These are phyloP conservation scores for Zalophus californianus DNA, from an alignment of 2,797 vertebrate genomes.

Conservation along the genomic window DNA sequence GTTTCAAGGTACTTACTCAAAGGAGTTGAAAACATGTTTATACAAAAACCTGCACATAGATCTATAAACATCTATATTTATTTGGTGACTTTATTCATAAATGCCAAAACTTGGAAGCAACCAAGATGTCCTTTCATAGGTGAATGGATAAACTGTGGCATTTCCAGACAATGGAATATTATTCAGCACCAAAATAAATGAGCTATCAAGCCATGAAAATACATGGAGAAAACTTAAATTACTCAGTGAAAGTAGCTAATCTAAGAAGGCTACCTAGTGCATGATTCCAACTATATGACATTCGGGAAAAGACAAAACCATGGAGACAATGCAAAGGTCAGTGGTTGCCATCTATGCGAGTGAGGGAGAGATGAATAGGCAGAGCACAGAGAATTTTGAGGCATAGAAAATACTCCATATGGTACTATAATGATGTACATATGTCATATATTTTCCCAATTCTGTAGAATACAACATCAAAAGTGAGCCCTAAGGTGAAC, in stretches of 20 bases:
- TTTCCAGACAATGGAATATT: neutral
- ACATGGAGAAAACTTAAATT: neutral
- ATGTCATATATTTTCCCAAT: neutral
- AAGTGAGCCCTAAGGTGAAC: neutral
- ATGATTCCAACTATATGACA: neutral
- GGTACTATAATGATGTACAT: neutral
- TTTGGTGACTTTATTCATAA: neutral
- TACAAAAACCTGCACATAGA: neutral
- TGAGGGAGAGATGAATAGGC: neutral
- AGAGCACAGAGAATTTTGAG: neutral
- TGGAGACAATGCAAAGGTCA: neutral
- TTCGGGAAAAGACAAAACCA: neutral
- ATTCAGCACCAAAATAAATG: neutral
- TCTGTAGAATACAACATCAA: neutral
- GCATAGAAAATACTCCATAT: neutral
- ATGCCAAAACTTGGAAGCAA: neutral
- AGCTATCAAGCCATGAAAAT: neutral
- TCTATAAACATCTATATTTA: neutral
- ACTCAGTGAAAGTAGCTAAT: neutral
- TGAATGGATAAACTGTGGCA: neutral
- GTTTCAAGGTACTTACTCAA: neutral
- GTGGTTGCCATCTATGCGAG: neutral
- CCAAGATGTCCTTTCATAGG: neutral
- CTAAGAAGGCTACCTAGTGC: neutral
- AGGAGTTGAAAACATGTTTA: neutral